Evolutionary conservation across 1,140 invertebrate species (phyloP), one percentile per base, ranked within the genome.

Genomic region (Onthophagus taurus): DNA sequence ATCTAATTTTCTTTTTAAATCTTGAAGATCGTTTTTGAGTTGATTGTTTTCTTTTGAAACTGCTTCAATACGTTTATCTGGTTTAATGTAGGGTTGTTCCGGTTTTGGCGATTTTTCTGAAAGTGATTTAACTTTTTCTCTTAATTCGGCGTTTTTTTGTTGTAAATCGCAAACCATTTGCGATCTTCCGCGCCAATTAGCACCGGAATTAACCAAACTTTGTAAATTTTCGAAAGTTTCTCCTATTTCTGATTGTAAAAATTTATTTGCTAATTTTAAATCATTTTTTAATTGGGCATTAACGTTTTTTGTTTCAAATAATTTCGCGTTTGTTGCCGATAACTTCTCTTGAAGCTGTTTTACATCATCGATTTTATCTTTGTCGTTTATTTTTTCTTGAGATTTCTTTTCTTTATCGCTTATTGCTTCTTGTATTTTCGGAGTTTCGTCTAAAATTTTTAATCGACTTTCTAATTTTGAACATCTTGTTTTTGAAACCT

Each of bases 151-250:
- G 30, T 82, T 64, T 66, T 77, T 81, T 44, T 75, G 70, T 52
- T 80, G 77, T 17, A 84, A 58, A 19, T 74, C 63, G 11, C 72
- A 55, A 44, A 85, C 81, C 55, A 82, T 78, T 50, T 84, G 77
- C 1, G 81, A 78, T 49, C 81, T 69, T 6, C 82, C 81, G 48
- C 80, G 76, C 80, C 80, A 84, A 18, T 65, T 69, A 0, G 65
- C 50, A 43, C 72, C 71, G 39, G 21, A 36, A 26, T 44, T 53
- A 17, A 29, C 48, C 5, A 52, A 33, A 21, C 14, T 46, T 42
- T 55, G 50, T 5, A 63, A 43, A 21, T 31, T 47, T 33, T 59
- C 53, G 31, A 61, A 55, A 45, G 34, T 53, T 44, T 81, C 78
- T 1, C 81, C 82, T 14, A 81, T 61, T 58, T 83, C 80, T 52